These are phyloP conservation scores for Folsomia candida DNA, from an alignment of 2,888 invertebrate genomes.

Conservation along the genomic window DNA sequence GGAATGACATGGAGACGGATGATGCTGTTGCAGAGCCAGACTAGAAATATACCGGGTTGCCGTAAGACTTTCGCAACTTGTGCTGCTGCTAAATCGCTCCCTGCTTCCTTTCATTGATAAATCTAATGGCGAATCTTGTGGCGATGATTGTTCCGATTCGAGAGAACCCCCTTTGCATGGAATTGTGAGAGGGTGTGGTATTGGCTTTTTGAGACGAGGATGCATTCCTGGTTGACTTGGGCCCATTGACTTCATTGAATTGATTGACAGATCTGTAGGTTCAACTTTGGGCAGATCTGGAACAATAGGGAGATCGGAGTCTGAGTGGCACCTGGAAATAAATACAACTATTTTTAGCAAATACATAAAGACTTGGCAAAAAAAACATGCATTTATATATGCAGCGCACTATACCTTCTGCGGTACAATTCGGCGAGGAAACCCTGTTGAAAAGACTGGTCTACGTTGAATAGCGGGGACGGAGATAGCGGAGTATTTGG, in stretches of 20 bases:
- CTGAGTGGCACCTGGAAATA: conserved; percentile 64
- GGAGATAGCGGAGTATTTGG: conserved; percentile 55
- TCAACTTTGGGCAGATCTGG: conserved; percentile 51
- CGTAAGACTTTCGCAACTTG: conserved; percentile 50
- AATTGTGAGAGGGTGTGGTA: conserved; percentile 54
- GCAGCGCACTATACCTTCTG: conserved; percentile 51
- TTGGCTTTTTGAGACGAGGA: conserved; percentile 45
- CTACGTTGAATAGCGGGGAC: conserved; percentile 57
- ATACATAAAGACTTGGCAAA: not conserved
- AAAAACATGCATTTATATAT: conserved; percentile 4
- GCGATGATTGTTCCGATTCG: conserved; percentile 60
- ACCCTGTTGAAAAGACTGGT: conserved; percentile 59
- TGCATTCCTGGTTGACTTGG: conserved; percentile 38
- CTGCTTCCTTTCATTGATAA: conserved; percentile 69
- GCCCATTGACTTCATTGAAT: conserved; percentile 51
- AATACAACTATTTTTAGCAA: not conserved
- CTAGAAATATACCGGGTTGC: conserved; percentile 49
- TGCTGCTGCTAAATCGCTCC: conserved; percentile 52
- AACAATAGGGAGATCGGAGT: conserved; percentile 64
- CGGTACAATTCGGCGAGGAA: conserved; percentile 48
- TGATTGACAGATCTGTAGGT: conserved; percentile 53
- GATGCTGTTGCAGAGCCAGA: conserved; percentile 39
- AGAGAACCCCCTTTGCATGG: conserved; percentile 57
- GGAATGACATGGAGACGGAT: conserved; percentile 33
- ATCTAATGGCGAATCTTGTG: conserved; percentile 81